Evolutionary conservation across 2,888 invertebrate genomes (phyloP).

Genomic region (Neuroscelio doddi): DNA sequence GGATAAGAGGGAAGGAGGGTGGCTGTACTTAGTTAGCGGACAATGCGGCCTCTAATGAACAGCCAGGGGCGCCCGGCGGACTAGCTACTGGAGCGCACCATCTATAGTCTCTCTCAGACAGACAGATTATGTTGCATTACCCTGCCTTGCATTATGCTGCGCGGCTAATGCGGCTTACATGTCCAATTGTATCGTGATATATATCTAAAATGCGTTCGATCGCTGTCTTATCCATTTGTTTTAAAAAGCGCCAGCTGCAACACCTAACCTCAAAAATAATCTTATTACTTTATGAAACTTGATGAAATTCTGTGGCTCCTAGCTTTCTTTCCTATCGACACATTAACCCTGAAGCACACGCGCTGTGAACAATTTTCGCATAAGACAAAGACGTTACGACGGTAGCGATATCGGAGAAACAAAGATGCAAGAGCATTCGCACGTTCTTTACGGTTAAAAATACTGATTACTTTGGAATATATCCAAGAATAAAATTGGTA

Average conservation of each 20-base stretch:
- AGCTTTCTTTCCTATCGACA: too few species aligned
- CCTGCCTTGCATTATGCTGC: slow-evolving; percentile 57
- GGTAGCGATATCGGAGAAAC: too few species aligned
- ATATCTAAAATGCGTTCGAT: slow-evolving; percentile 25
- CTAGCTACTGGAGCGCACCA: slow-evolving; percentile 63
- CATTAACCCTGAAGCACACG: too few species aligned
- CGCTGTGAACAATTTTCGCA: too few species aligned
- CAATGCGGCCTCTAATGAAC: slow-evolving; percentile 72
- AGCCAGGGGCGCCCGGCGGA: slow-evolving; percentile 68
- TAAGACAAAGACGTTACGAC: too few species aligned
- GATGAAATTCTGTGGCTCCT: too few species aligned
- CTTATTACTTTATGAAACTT: too few species aligned
- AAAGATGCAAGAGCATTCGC: too few species aligned
- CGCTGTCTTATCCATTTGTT: slow-evolving; percentile 25
- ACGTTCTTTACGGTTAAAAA: too few species aligned
- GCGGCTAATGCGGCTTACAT: slow-evolving; percentile 49
- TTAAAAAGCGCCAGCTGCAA: slow-evolving; percentile 29
- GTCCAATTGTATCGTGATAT: slow-evolving; percentile 47
- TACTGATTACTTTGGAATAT: too few species aligned
- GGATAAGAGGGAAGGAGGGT: slow-evolving; percentile 49
- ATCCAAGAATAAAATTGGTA: too few species aligned
- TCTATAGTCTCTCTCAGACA: slow-evolving; percentile 61
- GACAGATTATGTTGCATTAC: slow-evolving; percentile 65
- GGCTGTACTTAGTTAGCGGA: slow-evolving; percentile 72
- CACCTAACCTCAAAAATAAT: too few species aligned